Evolutionary conservation across 2,113 vertebrate genomes (phyloP).

Genomic region (Baryphthengus martii): DNA sequence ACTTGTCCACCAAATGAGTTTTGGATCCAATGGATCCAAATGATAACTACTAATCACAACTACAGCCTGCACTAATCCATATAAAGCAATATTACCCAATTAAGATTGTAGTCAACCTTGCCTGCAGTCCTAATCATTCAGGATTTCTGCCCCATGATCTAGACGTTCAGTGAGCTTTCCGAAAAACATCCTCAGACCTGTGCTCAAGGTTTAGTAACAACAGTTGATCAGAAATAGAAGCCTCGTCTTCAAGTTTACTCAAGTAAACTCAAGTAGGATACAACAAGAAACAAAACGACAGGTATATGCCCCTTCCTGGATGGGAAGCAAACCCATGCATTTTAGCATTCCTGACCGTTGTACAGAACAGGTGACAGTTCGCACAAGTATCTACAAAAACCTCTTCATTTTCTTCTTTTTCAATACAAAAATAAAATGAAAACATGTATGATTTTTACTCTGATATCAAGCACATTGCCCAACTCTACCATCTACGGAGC

Average conservation of each 20-base stretch:
- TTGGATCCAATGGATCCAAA: background rate
- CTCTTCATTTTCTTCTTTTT: background rate
- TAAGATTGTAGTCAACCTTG: background rate
- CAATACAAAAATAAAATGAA: background rate
- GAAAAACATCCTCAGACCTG: background rate
- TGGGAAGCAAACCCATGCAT: background rate
- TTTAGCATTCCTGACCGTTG: background rate
- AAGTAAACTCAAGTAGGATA: background rate
- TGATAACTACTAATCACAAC: background rate
- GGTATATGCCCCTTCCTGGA: background rate
- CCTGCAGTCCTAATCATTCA: background rate
- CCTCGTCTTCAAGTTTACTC: background rate
- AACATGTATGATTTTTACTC: background rate
- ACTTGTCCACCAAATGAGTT: background rate
- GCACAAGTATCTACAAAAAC: background rate
- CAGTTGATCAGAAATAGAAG: background rate
- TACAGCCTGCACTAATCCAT: background rate
- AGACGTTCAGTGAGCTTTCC: background rate
- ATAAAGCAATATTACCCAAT: background rate
- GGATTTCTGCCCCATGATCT: background rate
- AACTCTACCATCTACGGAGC: background rate
- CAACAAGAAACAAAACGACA: background rate
- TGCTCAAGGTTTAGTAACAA: background rate
- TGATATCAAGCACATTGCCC: background rate
- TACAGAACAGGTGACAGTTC: background rate